Evolutionary conservation across 2,797 vertebrate genomes (phyloP), one percentile per base, ranked within the genome.

Genomic region (Eulemur mongoz): DNA sequence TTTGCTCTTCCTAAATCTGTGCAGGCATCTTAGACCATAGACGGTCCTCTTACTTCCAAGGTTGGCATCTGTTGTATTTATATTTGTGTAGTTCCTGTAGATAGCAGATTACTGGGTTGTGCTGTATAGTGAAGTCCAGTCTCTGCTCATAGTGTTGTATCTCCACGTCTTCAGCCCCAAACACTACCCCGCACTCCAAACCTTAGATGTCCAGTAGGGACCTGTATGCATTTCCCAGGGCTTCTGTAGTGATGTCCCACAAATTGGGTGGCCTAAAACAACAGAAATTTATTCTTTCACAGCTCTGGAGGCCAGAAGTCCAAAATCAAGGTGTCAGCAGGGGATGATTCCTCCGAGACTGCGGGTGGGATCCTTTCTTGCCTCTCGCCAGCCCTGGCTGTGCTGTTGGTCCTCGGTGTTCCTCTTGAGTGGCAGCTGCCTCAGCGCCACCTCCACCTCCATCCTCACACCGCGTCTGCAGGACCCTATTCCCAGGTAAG

Each of bases 361-460:
- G 78, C 18, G 20, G 35, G 50, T 4, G 0, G 30, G 2, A 4
- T 1, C 75, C 70, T 73, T 48, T 69, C 54, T 45, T 1, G n/a
- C 10, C 43, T 13, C 52, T 38, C 6, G 35, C 30, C 7, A 15
- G 89, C 14, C 9, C 27, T 27, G 35, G 1, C 4, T 18, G 32
- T 4, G 23, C 73, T 5, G 1, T 0, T 35, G 2, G 0, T 11
- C 43, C 11, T 9, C 1, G 14, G 38, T 0, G 0, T 6, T 43
- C 54, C 48, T 78, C 18, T 40, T 40, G 59, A 25, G 73, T 7
- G 6, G 7, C 20, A 5, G 79, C 45, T 11, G 23, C 7, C 0
- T 38, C 23, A 5, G 27, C 25, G 2, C 43, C 1, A 2, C 57
- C 52, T 30, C 32, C 1, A 22, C 38, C 48, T 50, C n/a, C 35